Evolutionary conservation across 2,797 vertebrate genomes (phyloP).

Genomic region (Brotula barbata): DNA sequence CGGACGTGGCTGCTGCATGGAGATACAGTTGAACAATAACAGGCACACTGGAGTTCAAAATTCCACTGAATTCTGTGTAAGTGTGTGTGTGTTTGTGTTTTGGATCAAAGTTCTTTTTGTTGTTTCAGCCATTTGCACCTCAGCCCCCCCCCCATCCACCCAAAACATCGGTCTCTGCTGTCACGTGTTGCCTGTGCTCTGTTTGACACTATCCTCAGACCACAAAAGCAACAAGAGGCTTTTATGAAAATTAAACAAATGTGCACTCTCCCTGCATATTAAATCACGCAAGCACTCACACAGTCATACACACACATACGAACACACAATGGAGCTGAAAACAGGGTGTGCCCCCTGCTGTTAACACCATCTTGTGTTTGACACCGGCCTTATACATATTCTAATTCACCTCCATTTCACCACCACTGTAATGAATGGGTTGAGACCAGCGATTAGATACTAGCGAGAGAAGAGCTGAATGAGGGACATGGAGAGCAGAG

Average conservation of each 20-base stretch:
- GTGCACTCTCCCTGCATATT: slow-evolving; percentile 38
- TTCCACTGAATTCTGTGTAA: too few relatives aligned
- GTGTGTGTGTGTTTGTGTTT: too few relatives aligned
- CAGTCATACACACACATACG: slow-evolving; percentile 22
- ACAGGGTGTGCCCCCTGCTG: slow-evolving; percentile 57
- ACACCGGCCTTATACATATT: slow-evolving; percentile 71
- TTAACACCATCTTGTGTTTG: slow-evolving; percentile 73
- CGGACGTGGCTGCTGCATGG: too few relatives aligned
- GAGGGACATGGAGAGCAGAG: slow-evolving; percentile 30
- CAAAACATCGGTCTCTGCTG: too few relatives aligned
- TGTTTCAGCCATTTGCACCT: too few relatives aligned
- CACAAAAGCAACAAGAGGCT: slow-evolving; percentile 19
- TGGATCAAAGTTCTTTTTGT: too few relatives aligned
- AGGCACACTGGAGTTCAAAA: neutral
- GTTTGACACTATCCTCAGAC: slow-evolving; percentile 27
- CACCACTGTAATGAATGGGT: slow-evolving; percentile 65
- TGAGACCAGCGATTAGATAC: slow-evolving; percentile 65
- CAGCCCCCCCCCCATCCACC: too few relatives aligned
- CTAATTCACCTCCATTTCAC: slow-evolving; percentile 70
- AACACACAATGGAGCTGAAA: slow-evolving; percentile 38
- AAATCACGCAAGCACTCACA: slow-evolving; percentile 22
- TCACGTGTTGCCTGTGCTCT: slow-evolving; percentile 28
- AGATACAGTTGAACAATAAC: neutral
- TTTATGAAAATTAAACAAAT: slow-evolving; percentile 42
- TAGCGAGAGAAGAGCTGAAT: slow-evolving; percentile 28